These are phyloP conservation scores for Falco punctatus DNA, from an alignment of 2,113 vertebrate genomes.

Conservation along the genomic window DNA sequence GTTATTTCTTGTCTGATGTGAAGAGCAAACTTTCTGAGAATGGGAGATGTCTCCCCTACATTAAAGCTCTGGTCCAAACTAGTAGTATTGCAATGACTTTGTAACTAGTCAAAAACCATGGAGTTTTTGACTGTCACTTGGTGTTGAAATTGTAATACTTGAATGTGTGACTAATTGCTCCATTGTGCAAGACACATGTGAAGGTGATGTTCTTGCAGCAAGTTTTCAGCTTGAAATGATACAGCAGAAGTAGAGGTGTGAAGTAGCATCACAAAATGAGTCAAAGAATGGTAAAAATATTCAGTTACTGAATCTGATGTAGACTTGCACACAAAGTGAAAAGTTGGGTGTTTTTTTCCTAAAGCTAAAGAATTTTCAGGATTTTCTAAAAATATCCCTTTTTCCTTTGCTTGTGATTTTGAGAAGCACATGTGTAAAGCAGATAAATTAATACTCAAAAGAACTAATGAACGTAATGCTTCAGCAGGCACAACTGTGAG, in stretches of 20 bases:
- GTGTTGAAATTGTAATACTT: neutral
- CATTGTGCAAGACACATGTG: neutral
- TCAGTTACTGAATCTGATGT: neutral
- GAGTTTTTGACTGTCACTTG: neutral
- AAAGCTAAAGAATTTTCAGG: neutral
- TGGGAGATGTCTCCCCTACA: neutral
- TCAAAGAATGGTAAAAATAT: neutral
- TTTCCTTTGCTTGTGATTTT: conserved; percentile 31
- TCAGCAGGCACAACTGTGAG: neutral
- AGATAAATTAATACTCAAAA: conserved; percentile 3
- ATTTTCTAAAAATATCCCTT: conserved; percentile 45
- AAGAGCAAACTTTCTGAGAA: neutral
- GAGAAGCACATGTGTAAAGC: conserved; percentile 57
- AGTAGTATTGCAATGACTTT: neutral
- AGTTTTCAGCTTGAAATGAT: neutral
- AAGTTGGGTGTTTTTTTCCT: neutral
- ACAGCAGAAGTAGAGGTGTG: neutral
- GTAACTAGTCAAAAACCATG: neutral
- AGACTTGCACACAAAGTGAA: neutral
- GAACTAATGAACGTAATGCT: neutral
- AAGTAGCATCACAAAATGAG: neutral
- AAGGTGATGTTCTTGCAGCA: neutral
- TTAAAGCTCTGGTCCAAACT: neutral
- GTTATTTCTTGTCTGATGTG: neutral
- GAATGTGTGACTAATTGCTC: neutral